Evolutionary conservation across 2,888 invertebrate genomes (phyloP).

Genomic region (Parelbella ahira): DNA sequence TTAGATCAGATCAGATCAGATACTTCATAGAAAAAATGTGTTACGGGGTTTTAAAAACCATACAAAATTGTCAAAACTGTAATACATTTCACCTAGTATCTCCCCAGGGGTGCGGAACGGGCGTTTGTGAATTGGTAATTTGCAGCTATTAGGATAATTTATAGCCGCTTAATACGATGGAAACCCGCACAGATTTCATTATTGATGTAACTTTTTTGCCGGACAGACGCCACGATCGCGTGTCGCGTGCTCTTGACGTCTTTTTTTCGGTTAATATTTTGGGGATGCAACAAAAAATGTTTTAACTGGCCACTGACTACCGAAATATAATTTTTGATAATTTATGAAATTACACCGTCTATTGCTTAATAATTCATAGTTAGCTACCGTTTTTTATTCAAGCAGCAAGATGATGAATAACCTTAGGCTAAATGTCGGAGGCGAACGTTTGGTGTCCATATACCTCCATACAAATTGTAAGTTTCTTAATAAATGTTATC

Average conservation of each 20-base stretch:
- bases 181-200: constrained; percentile 67
- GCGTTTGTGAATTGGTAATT: too few species aligned
- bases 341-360: constrained; percentile 75
- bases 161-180: constrained; percentile 74
- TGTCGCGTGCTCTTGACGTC: constrained; percentile 71
- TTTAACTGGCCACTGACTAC: constrained; percentile 74
- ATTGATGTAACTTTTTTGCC: constrained; percentile 62
- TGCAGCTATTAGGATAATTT: constrained; percentile 76
- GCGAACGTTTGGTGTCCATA: constrained; percentile 7
- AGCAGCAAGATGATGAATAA: constrained; percentile 27
- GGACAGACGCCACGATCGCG: constrained; percentile 59
- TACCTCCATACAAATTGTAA: background rate
- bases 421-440: constrained; percentile 3
- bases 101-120: too few species aligned
- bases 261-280: constrained; percentile 61
- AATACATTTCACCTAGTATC: too few species aligned
- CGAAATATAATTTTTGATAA: constrained; percentile 78
- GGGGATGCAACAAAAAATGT: constrained; percentile 68
- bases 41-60: too few species aligned
- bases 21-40: too few species aligned
- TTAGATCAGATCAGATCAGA: too few species aligned
- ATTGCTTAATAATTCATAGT: constrained; percentile 63
- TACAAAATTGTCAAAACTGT: too few species aligned
- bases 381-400: constrained; percentile 48
- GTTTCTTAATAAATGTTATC: background rate